phyloP scores from a whole-genome alignment of 1,140 invertebrate genomes.

The Macrostomum lignano region DNA sequence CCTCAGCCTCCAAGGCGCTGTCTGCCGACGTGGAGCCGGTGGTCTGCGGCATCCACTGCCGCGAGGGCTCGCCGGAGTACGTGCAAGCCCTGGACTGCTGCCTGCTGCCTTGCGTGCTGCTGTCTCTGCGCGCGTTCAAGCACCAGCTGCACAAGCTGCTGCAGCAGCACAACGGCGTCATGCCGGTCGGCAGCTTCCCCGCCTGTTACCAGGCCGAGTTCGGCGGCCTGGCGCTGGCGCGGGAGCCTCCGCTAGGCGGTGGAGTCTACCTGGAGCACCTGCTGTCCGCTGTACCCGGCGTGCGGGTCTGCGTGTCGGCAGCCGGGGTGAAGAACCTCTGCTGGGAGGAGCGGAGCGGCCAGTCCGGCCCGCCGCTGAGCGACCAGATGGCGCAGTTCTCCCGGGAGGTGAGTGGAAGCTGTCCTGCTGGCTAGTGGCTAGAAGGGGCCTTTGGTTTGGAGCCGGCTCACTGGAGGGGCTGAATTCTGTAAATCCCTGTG shows the following conservation, averaged over 20 bases:
- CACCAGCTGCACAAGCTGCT: slow-evolving; percentile 38
- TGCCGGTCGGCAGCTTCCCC: slow-evolving; percentile 44
- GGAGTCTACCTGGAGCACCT: slow-evolving; percentile 57
- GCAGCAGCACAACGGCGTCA: slow-evolving; percentile 37
- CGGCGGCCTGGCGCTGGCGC: no score
- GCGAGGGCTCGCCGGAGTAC: slow-evolving; percentile 14
- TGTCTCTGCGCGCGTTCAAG: slow-evolving; percentile 37
- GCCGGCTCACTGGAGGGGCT: no score
- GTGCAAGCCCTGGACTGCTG: slow-evolving; percentile 14
- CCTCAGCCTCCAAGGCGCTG: no score
- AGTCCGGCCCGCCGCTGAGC: no score
- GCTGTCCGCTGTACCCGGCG: slow-evolving; percentile 46
- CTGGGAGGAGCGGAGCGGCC: slow-evolving; percentile 18
- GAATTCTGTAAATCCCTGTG: no score
- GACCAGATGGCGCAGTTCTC: slow-evolving; percentile 32
- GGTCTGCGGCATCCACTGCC: slow-evolving; percentile 27
- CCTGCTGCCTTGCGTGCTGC: slow-evolving; percentile 39
- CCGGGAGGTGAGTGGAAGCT: no score
- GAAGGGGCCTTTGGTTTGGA: no score
- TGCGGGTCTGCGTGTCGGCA: slow-evolving; percentile 33
- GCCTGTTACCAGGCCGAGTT: slow-evolving; percentile 46
- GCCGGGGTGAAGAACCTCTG: slow-evolving; percentile 29
- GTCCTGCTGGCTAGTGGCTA: no score
- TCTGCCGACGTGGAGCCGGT: slow-evolving; percentile 18
- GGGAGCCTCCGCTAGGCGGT: slow-evolving; percentile 23